Evolutionary conservation across 2,888 invertebrate species (phyloP).

Genomic region (Mactromeris polynyma): DNA sequence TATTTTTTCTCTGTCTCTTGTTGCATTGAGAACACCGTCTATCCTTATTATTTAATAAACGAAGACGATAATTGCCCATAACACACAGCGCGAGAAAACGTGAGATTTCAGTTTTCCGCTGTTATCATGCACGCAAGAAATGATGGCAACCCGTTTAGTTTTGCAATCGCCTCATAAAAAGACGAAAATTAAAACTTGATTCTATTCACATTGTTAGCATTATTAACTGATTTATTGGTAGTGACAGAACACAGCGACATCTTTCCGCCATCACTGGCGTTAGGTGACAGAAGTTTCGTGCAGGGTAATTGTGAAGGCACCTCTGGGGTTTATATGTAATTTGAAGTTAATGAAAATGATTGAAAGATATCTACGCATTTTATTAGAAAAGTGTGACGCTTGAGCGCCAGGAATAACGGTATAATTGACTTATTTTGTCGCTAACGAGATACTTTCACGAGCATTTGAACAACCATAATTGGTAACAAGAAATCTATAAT

Average conservation of each 20-base stretch:
- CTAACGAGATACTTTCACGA: slow-evolving; percentile 13
- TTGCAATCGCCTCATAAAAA: background rate
- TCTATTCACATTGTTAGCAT: background rate
- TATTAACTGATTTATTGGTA: slow-evolving; percentile 22
- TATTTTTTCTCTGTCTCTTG: too few relatives aligned
- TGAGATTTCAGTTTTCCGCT: background rate
- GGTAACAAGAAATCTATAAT: too few relatives aligned
- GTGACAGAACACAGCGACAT: background rate
- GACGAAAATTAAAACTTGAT: slow-evolving; percentile 10
- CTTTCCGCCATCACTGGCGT: slow-evolving; percentile 11
- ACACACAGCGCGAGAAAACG: background rate
- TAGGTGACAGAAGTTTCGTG: slow-evolving; percentile 38
- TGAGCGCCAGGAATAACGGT: slow-evolving; percentile 13
- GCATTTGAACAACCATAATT: background rate
- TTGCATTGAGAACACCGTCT: background rate
- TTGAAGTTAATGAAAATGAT: slow-evolving; percentile 51
- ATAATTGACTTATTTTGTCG: slow-evolving; percentile 36
- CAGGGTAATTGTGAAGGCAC: slow-evolving; percentile 29
- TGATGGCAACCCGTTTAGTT: background rate
- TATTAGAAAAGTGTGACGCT: slow-evolving; percentile 33
- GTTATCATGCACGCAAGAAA: background rate
- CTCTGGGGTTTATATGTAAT: slow-evolving; percentile 36
- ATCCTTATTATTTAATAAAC: background rate
- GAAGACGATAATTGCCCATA: background rate
- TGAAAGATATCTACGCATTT: slow-evolving; percentile 45